phyloP scores from a whole-genome alignment of 2,113 vertebrate species.

The Oxygymnocypris stewartii region DNA sequence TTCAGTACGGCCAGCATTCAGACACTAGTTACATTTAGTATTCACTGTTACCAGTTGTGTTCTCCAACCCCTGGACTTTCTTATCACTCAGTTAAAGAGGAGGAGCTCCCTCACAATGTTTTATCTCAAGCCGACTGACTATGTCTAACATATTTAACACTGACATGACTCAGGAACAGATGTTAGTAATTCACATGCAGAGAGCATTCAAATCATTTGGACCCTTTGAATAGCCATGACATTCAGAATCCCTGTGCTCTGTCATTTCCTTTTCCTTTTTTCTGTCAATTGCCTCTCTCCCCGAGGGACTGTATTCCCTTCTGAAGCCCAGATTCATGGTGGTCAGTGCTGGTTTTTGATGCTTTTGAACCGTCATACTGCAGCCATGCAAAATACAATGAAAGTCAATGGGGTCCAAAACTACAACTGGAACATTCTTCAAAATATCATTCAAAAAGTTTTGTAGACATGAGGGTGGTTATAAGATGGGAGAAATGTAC shows the following conservation, averaged over 20 bases:
- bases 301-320: constrained; percentile 33
- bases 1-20: background rate
- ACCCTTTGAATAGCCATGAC: constrained; percentile 67
- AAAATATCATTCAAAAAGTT: background rate
- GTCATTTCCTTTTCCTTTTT: constrained; percentile 52
- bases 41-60: background rate
- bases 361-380: background rate
- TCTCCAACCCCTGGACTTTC: constrained; percentile 17
- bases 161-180: constrained; percentile 75
- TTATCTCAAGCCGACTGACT: constrained; percentile 68
- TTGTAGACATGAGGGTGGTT: background rate
- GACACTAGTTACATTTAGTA: background rate
- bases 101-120: constrained; percentile 65
- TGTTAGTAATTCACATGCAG: constrained; percentile 71
- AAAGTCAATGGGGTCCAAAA: background rate
- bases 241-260: constrained; percentile 65
- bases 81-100: constrained; percentile 59
- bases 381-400: background rate
- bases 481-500: background rate
- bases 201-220: constrained; percentile 63
- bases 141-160: constrained; percentile 69
- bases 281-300: constrained; percentile 13
- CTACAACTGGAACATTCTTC: background rate
- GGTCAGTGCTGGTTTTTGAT: background rate
- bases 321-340: background rate